These are phyloP conservation scores for Exocentrus adspersus DNA, from an alignment of 2,888 invertebrate genomes.

Conservation along the genomic window DNA sequence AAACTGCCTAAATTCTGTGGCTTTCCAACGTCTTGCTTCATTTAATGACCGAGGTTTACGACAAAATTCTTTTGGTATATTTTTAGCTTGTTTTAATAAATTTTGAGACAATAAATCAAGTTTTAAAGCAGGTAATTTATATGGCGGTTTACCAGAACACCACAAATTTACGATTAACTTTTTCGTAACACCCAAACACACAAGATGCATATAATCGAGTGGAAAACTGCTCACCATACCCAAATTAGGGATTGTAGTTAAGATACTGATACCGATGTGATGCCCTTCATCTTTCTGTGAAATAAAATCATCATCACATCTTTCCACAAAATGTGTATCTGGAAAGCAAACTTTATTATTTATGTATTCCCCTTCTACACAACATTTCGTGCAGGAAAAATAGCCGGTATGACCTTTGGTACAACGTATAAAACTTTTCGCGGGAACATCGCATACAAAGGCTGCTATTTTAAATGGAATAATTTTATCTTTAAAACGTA, in stretches of 20 bases:
- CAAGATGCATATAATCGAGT: constrained; percentile 24
- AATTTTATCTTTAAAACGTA: background rate
- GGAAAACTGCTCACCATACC: constrained; percentile 26
- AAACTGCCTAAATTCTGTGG: constrained; percentile 23
- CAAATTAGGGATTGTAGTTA: background rate
- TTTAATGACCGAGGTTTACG: constrained; percentile 20
- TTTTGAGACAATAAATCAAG: background rate
- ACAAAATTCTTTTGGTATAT: constrained; percentile 23
- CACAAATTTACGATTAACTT: constrained; percentile 24
- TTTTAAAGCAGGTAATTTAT: constrained; percentile 13
- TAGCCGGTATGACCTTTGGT: background rate
- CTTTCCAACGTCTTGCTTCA: constrained; percentile 20
- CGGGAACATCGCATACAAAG: constrained; percentile 1
- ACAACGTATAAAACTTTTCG: background rate
- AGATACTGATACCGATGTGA: background rate
- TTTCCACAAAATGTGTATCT: background rate
- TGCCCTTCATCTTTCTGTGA: background rate
- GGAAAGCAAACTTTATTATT: background rate
- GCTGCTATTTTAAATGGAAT: background rate
- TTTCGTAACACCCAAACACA: constrained; percentile 30
- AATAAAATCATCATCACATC: background rate
- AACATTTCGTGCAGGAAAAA: background rate
- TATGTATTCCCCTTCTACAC: background rate
- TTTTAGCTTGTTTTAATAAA: background rate
- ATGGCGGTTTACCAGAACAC: constrained; percentile 27